Evolutionary conservation across 2,888 invertebrate genomes (phyloP).

Genomic region (Cephus rjabovi): DNA sequence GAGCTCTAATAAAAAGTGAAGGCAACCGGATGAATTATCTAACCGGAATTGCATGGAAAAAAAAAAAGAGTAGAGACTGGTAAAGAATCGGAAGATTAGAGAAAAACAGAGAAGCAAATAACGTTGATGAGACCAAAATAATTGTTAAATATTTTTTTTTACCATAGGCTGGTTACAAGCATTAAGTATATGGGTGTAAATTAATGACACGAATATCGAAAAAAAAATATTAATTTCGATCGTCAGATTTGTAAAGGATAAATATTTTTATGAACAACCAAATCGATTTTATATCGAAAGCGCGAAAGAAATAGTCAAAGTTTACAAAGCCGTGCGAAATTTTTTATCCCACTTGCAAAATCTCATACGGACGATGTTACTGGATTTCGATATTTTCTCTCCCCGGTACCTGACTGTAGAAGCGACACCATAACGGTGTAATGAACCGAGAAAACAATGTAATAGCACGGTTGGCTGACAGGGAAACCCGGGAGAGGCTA

Average conservation of each 20-base stretch:
- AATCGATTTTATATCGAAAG: background rate
- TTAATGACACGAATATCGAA: too few species aligned
- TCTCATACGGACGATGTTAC: background rate
- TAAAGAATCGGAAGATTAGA: background rate
- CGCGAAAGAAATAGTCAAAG: background rate
- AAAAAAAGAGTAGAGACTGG: background rate
- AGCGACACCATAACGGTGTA: background rate
- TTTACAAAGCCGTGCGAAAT: background rate
- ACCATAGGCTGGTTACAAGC: background rate
- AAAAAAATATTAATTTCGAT: too few species aligned
- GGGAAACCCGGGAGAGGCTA: conserved; percentile 1
- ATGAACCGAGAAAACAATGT: conserved; percentile 1
- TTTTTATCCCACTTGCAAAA: background rate
- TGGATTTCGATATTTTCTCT: background rate
- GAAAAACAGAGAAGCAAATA: background rate
- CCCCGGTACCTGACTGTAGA: background rate
- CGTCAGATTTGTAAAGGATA: too few species aligned
- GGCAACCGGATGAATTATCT: conserved; percentile 55
- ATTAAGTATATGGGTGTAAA: background rate
- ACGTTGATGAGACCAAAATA: background rate
- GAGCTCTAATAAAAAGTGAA: conserved; percentile 41
- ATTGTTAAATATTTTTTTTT: background rate
- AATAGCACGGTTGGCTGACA: background rate
- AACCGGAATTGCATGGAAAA: conserved; percentile 38
- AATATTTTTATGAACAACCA: background rate